Evolutionary conservation across 1,140 invertebrate genomes (phyloP), one percentile per base, ranked within the genome.

Genomic region (Paraescarpia echinospica): DNA sequence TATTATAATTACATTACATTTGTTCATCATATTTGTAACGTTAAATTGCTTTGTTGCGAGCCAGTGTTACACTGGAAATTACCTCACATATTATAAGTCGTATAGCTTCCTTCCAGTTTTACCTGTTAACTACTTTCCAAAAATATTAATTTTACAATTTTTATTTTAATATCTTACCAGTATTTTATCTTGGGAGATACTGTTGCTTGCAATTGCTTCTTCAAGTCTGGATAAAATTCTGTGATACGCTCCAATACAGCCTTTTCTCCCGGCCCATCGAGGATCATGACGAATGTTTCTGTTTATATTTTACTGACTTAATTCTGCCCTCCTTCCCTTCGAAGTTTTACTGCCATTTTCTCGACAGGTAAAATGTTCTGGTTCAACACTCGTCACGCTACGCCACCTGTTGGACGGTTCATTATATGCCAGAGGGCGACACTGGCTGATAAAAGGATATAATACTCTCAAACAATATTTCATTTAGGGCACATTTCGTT

Each of bases 161-260:
- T 77, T 77, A 0, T 14, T 77, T 77, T n/a, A n/a, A n/a, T n/a
- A n/a, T n/a, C n/a, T n/a, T 77, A 77, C 59, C 59, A 77, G 59
- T 77, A 77, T 31, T 77, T 77, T 77, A 77, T 77, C 59, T 77
- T 77, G 59, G 59, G 59, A 77, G 59, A 77, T 77, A 77, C 59
- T 77, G 59, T 77, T 77, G 59, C 59, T 77, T 77, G 59, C 59
- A 77, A 27, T 18, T 77, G 59, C 27, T 18, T 77, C 22, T 77
- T 77, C 59, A 77, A 77, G 59, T 77, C 59, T 2, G 59, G 59
- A 77, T 77, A 77, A 77, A 77, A 77, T 77, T 77, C 59, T 27
- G 59, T 77, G 59, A 77, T 77, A 18, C 59, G 59, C 22, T 77
- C 59, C 22, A 77, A 18, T 14, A 77, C 27, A 77, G 59, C 59